Evolutionary conservation across 2,113 vertebrate genomes (phyloP), one percentile per base, ranked within the genome.

Genomic region (Strigops habroptila): DNA sequence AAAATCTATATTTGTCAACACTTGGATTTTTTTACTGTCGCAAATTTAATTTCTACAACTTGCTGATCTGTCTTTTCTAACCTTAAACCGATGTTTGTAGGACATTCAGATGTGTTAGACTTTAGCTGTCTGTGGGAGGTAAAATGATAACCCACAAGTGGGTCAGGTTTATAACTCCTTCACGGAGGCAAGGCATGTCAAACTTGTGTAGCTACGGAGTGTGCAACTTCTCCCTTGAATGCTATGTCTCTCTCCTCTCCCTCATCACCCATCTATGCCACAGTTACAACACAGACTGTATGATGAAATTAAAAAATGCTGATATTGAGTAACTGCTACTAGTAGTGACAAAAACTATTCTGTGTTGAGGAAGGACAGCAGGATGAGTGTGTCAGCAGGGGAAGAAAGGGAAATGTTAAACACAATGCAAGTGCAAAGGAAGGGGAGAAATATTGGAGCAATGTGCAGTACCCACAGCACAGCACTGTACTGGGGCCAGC

Each of bases 331-430:
- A 82, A 91, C 39, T 48, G 18, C 30, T 19, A 21, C 10, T 18
- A 43, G 8, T 37, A 35, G 3, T 82, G 37, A 46, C 64, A 44
- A 88, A 53, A 86, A 69, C 10, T 12, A 19, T 11, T 33, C 6
- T 12, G 16, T 35, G 11, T 39, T 81, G 39, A 64, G 83, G 73
- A 81, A 46, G 46, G 82, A 27, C 49, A 71, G 28, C 12, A 35
- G 28, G 18, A 57, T 5, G 46, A 85, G 30, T 0, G 0, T 7
- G 18, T 28, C 24, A 43, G 21, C 3, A 1, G 21, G 16, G 41
- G 41, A 74, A 68, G 51, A 59, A 73, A 83, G 85, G 25, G 46
- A 70, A 86, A 9, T 3, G 9, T 7, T 80, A 59, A 88, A 39
- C 27, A 35, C 13, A 55, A 33, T 4, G 5, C 4, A 60, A 60